Percentiles rank a stretch among this genome's conserved stretches.
phyloP scores from a whole-genome alignment of 2,888 invertebrate species.

The Brachynemurus nebulosus region DNA sequence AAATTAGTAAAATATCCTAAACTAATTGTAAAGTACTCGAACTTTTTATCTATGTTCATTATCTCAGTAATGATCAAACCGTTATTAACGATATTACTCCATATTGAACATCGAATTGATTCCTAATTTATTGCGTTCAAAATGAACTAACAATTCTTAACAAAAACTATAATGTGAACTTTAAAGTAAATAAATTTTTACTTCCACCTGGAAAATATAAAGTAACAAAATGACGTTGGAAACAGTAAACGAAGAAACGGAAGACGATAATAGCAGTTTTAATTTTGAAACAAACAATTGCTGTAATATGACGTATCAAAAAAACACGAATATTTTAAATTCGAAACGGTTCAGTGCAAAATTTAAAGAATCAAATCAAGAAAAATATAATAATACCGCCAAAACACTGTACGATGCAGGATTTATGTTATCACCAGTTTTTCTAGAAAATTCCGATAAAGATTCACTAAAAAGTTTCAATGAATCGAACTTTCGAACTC shows the following conservation, averaged over 20 bases:
- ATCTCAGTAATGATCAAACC: too few relatives aligned
- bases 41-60: too few relatives aligned
- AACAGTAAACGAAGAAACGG: neutral
- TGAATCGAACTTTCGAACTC: neutral
- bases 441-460: neutral
- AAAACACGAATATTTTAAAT: neutral
- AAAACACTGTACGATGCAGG: neutral
- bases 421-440: neutral
- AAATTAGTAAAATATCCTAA: too few relatives aligned
- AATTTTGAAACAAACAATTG: neutral
- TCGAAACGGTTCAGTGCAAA: neutral
- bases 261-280: neutral
- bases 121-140: too few relatives aligned
- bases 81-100: too few relatives aligned
- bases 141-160: too few relatives aligned
- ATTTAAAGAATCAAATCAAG: neutral
- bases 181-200: too few relatives aligned
- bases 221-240: neutral
- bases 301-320: neutral
- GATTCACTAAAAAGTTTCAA: neutral
- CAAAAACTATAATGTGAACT: too few relatives aligned
- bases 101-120: too few relatives aligned
- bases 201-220: too few relatives aligned
- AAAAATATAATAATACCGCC: too few relatives aligned
- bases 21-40: too few relatives aligned